A percentile compares a stretch with the other conserved stretches of the same genome.
Conservation (phyloP, 2,888 invertebrate genomes). For the Geophilus truncorum region DNA sequence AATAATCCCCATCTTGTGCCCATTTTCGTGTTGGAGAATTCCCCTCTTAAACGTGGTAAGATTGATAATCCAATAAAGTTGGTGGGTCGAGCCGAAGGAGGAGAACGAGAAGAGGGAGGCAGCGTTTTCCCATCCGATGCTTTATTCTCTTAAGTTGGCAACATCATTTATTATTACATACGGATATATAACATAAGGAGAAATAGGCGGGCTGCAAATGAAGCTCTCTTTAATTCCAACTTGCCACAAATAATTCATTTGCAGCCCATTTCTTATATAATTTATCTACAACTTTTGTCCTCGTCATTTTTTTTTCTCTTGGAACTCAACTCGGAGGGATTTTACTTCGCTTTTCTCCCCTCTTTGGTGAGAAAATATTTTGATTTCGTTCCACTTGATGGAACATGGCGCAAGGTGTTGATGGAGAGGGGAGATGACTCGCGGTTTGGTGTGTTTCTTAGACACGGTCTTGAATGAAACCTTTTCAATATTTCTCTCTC, state of each 20-base stretch:
- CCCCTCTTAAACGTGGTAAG: conserved; percentile 10
- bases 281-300: not conserved
- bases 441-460: not conserved
- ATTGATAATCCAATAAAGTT: conserved; percentile 10
- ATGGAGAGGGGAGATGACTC: conserved; percentile 1
- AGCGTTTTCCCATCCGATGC: not conserved
- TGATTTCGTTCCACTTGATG: not conserved
- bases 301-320: not conserved
- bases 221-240: not conserved
- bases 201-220: not conserved
- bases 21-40: conserved; percentile 1
- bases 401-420: not conserved
- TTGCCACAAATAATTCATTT: not conserved
- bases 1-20: not conserved
- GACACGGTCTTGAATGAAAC: not conserved
- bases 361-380: not conserved
- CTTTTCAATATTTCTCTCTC: not conserved
- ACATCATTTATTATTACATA: conserved; percentile 2
- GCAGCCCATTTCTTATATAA: not conserved
- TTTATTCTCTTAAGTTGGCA: not conserved
- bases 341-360: not conserved
- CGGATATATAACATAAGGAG: not conserved
- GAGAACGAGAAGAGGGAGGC: not conserved
- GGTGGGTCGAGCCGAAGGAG: not conserved
- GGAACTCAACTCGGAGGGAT: not conserved